phyloP scores from a whole-genome alignment of 1,140 invertebrate genomes.

The Limonius californicus region DNA sequence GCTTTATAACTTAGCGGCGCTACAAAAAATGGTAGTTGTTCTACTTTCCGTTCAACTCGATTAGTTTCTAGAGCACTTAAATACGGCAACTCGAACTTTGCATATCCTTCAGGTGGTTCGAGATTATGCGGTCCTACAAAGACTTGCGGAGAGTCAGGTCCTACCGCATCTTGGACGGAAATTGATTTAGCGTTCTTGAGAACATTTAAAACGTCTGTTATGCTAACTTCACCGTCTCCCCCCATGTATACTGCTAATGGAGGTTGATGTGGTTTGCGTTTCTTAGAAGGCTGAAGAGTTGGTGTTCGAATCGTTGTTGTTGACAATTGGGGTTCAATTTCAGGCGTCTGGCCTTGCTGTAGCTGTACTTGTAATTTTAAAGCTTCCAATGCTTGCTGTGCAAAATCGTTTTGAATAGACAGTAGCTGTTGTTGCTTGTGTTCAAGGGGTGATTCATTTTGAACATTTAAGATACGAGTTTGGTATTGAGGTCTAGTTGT shows the following conservation, averaged over 20 bases:
- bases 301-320: neutral
- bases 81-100: constrained; percentile 79
- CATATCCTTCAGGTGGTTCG: constrained; percentile 64
- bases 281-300: constrained; percentile 50
- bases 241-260: constrained; percentile 74
- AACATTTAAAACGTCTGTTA: constrained; percentile 64
- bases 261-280: constrained; percentile 71
- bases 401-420: constrained; percentile 13
- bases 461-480: neutral
- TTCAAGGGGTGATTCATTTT: neutral
- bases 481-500: neutral
- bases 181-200: constrained; percentile 69
- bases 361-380: constrained; percentile 2
- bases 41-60: constrained; percentile 66
- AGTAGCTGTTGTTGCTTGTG: constrained; percentile 2
- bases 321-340: neutral
- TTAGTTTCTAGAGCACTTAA: constrained; percentile 68
- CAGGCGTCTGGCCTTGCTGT: neutral
- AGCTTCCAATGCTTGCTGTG: constrained; percentile 2
- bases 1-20: constrained; percentile 78
- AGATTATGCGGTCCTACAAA: constrained; percentile 76
- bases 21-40: constrained; percentile 75
- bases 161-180: constrained; percentile 68
- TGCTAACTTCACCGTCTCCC: constrained; percentile 47
- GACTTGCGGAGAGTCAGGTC: constrained; percentile 63